Conservation (phyloP, 2,797 vertebrate species). For the Emys orbicularis region DNA sequence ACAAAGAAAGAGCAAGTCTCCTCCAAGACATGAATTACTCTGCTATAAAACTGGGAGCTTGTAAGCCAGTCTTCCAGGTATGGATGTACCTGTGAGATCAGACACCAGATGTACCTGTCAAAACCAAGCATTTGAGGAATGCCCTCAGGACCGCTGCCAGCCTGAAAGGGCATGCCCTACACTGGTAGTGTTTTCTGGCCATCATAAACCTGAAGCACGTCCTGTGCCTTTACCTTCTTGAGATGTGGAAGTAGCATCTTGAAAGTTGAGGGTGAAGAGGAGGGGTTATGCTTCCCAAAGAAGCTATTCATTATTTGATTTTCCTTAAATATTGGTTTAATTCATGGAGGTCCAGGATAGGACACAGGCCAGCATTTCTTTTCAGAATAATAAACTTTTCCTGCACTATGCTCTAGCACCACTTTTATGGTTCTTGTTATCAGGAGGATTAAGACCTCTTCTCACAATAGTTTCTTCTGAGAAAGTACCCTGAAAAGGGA, state of each 20-base stretch:
- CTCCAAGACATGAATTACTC: neutral
- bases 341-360: no score
- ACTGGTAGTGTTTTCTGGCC: neutral
- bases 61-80: neutral
- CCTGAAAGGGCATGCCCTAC: neutral
- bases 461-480: no score
- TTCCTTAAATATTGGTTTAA: no score
- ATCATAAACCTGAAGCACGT: neutral
- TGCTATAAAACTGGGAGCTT: neutral
- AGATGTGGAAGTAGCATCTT: neutral
- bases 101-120: accelerated
- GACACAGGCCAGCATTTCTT: no score
- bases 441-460: no score
- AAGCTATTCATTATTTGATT: neutral
- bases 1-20: neutral
- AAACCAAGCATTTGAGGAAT: neutral
- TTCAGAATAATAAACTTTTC: no score
- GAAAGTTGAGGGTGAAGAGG: neutral
- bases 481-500: no score
- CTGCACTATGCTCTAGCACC: no score
- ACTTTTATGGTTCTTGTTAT: no score
- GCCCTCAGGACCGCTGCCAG: neutral
- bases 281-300: neutral
- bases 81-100: neutral
- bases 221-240: no score